A percentile compares a stretch with the other conserved stretches of the same genome.
Evolutionary conservation across 2,888 invertebrate genomes (phyloP).

Genomic region (Epinotia demarniana): DNA sequence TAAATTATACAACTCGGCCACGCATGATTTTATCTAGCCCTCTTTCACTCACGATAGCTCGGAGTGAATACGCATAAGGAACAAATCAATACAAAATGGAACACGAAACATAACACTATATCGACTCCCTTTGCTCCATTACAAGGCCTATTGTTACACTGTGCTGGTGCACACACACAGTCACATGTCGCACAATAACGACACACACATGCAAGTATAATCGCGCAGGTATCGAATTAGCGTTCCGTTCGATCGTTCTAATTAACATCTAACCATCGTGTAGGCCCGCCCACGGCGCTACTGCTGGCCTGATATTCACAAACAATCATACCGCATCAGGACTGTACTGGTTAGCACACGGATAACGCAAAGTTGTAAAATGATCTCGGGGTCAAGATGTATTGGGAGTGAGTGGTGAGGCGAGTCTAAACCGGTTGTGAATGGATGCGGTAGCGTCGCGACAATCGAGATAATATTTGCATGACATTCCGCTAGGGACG

Average conservation of each 20-base stretch:
- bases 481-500: not conserved
- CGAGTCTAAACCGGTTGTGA: not conserved
- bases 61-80: too few species aligned
- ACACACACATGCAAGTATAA: conserved; percentile 4
- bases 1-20: too few species aligned
- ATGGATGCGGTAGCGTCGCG: not conserved
- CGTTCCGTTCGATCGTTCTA: conserved; percentile 30
- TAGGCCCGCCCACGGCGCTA: conserved; percentile 12
- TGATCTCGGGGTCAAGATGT: not conserved
- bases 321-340: not conserved
- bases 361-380: too few species aligned
- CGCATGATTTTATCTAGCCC: too few species aligned
- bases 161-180: not conserved
- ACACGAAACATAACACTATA: not conserved
- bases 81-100: too few species aligned
- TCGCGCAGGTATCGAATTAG: conserved; percentile 20
- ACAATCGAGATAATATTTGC: not conserved
- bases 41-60: too few species aligned
- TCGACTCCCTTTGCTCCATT: not conserved
- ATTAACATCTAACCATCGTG: conserved; percentile 35
- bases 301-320: not conserved
- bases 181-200: not conserved
- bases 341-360: not conserved
- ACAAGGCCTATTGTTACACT: not conserved
- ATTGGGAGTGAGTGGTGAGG: not conserved